phyloP scores from a whole-genome alignment of 2,888 invertebrate species.

The Steinernema scapterisci region DNA sequence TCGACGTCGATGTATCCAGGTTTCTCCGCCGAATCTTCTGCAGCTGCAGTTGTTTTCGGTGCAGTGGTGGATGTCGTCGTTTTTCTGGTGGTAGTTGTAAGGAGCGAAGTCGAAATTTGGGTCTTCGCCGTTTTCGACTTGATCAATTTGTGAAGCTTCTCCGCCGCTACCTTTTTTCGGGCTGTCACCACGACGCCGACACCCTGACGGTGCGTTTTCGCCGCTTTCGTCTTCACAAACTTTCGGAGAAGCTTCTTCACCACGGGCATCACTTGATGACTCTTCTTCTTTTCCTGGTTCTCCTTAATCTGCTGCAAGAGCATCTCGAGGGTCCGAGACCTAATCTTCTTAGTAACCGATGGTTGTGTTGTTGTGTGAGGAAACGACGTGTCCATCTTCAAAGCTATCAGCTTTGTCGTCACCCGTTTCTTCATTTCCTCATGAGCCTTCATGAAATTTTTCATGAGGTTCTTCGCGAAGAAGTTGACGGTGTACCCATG shows the following conservation, averaged over 20 bases:
- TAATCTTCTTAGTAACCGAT: not conserved
- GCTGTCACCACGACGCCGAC: not conserved
- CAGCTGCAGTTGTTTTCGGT: not conserved
- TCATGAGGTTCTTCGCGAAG: not conserved
- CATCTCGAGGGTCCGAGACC: conserved; percentile 3
- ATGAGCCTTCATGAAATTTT: conserved; percentile 14
- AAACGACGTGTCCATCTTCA: not conserved
- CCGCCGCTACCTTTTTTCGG: not conserved
- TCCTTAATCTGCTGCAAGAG: conserved; percentile 15
- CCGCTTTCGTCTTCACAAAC: conserved; percentile 21
- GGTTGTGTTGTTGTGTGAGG: not conserved
- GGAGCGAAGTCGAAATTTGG: not conserved
- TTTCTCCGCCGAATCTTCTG: not conserved
- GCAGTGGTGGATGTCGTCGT: not conserved
- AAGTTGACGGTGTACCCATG: not conserved
- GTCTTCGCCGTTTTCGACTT: not conserved
- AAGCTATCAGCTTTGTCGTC: not conserved
- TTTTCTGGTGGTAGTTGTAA: not conserved
- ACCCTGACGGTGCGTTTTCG: not conserved
- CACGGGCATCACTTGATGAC: conserved; percentile 14
- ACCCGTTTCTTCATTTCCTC: conserved; percentile 19
- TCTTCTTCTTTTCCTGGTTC: conserved; percentile 20
- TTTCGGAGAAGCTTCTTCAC: conserved; percentile 17
- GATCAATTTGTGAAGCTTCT: not conserved
- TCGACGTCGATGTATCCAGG: conserved; percentile 4